Conservation (phyloP, 2,113 vertebrate genomes). For the Probosciger aterrimus region DNA sequence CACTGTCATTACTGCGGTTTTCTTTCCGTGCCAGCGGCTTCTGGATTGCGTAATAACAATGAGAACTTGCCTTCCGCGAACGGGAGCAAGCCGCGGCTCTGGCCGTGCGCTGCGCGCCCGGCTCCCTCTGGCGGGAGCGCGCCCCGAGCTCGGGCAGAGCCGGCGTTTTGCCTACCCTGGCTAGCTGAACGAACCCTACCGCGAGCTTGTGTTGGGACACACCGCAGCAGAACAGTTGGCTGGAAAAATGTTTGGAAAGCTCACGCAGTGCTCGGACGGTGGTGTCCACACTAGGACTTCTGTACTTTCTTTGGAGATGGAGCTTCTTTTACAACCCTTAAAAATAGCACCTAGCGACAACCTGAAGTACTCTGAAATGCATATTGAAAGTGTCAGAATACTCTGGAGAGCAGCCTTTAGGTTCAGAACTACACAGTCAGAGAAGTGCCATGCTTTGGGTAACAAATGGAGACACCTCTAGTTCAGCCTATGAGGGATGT, state of each 20-base stretch:
- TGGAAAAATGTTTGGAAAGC: neutral
- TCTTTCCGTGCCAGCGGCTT: neutral
- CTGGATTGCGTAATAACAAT: neutral
- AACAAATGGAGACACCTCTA: neutral
- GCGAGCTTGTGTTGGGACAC: neutral
- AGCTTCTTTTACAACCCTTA: neutral
- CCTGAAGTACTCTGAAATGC: neutral
- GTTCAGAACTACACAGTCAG: neutral
- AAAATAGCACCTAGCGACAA: neutral
- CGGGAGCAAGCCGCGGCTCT: neutral
- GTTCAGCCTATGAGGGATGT: neutral
- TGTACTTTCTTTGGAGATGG: neutral
- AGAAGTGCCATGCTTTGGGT: neutral
- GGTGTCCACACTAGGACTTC: rapidly evolving
- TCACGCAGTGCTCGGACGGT: rapidly evolving
- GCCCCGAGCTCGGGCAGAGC: neutral
- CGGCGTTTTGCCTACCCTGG: neutral
- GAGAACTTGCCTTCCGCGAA: neutral
- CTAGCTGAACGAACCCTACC: neutral
- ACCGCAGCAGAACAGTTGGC: rapidly evolving
- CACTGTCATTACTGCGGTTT: neutral
- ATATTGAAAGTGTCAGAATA: neutral
- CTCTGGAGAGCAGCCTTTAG: neutral
- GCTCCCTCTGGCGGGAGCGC: constrained; percentile 46
- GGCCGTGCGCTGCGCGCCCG: neutral